Evolutionary conservation across 2,797 vertebrate species (phyloP).

Genomic region (Sparidentex hasta): DNA sequence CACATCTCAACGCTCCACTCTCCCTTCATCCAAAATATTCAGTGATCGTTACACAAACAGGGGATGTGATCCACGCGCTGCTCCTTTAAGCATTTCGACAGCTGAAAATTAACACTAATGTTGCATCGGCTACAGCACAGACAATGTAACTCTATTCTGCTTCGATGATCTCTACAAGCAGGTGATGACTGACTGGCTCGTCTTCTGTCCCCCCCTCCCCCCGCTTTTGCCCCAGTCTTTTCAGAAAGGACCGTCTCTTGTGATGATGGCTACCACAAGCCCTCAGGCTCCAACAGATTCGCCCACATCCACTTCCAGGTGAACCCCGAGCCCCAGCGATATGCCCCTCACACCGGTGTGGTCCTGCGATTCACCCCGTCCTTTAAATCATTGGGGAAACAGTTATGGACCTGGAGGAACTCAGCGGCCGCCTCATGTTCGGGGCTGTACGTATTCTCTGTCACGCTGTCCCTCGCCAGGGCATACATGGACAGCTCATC

Average conservation of each 20-base stretch:
- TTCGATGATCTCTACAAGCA: constrained; percentile 56
- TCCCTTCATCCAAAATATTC: constrained; percentile 33
- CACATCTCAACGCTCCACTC: constrained; percentile 26
- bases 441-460: constrained; percentile 92
- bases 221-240: constrained; percentile 12
- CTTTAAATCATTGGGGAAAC: constrained; percentile 96
- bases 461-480: constrained; percentile 90
- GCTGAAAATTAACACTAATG: constrained; percentile 50
- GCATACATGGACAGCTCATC: constrained; percentile 98
- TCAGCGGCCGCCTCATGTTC: constrained; percentile 92
- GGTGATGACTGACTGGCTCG: constrained; percentile 29
- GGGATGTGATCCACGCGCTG: constrained; percentile 32
- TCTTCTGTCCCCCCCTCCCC: constrained; percentile 24
- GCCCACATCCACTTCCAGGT: neutral
- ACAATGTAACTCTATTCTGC: constrained; percentile 57
- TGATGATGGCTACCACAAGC: constrained; percentile 24
- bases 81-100: constrained; percentile 42
- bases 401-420: constrained; percentile 97
- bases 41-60: constrained; percentile 27
- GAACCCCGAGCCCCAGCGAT: neutral
- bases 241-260: constrained; percentile 23
- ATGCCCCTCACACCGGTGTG: constrained; percentile 91
- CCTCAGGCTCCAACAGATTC: constrained; percentile 18
- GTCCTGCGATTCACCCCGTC: constrained; percentile 96
- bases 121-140: constrained; percentile 62